phyloP scores from a whole-genome alignment of 2,797 vertebrate genomes.

The Oryzias dopingdopingensis region DNA sequence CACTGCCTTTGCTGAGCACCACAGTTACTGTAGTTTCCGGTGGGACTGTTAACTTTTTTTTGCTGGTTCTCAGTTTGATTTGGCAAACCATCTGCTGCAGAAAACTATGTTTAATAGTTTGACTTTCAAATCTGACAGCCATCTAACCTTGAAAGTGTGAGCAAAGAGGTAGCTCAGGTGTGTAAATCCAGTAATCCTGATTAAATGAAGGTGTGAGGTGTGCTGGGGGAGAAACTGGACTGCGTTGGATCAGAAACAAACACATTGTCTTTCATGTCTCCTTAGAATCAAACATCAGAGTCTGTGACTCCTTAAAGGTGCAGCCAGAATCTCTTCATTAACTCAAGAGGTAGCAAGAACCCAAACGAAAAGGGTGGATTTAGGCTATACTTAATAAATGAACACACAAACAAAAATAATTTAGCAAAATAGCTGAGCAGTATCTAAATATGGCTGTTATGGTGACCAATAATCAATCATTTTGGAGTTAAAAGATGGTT shows the following conservation, averaged over 20 bases:
- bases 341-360: neutral
- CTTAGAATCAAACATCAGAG: neutral
- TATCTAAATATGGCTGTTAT: neutral
- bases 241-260: neutral
- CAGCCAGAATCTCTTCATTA: neutral
- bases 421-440: too few relatives aligned
- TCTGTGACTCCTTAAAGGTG: too few relatives aligned
- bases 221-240: too few relatives aligned
- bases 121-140: too few relatives aligned
- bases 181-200: too few relatives aligned
- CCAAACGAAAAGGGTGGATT: neutral
- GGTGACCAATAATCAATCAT: constrained; percentile 11
- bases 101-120: too few relatives aligned
- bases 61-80: neutral
- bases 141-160: too few relatives aligned
- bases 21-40: neutral
- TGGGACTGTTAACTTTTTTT: neutral
- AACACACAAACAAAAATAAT: too few relatives aligned
- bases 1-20: neutral
- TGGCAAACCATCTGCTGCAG: neutral
- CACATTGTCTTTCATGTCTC: neutral
- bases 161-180: too few relatives aligned
- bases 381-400: too few relatives aligned
- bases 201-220: too few relatives aligned
- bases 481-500: constrained; percentile 10